Evolutionary conservation across 2,113 vertebrate genomes (phyloP).

Genomic region (Blennius ocellaris): DNA sequence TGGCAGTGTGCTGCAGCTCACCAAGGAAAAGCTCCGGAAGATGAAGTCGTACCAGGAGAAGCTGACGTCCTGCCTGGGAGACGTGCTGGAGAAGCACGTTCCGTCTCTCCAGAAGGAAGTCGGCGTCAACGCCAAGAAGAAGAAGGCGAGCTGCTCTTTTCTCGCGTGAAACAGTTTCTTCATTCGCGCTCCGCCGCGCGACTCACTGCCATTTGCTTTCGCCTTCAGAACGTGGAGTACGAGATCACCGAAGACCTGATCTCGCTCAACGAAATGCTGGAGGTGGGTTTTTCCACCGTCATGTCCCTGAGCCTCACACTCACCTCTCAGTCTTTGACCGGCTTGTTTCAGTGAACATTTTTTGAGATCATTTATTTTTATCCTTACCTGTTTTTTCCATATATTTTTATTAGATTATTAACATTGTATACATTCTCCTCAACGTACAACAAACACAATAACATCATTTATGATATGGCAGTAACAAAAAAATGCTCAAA

Average conservation of each 20-base stretch:
- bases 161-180: background rate
- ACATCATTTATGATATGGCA: too few species aligned
- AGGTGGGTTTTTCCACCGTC: constrained; percentile 80
- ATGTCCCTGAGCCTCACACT: too few species aligned
- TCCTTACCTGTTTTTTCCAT: too few species aligned
- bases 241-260: constrained; percentile 60
- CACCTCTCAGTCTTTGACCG: too few species aligned
- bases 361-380: too few species aligned
- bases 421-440: too few species aligned
- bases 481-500: too few species aligned
- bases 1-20: constrained; percentile 76
- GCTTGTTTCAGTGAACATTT: too few species aligned
- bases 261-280: constrained; percentile 82
- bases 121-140: constrained; percentile 72
- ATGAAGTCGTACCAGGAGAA: constrained; percentile 77
- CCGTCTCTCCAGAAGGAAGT: constrained; percentile 65
- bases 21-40: constrained; percentile 78
- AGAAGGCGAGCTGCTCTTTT: constrained; percentile 67
- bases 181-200: background rate
- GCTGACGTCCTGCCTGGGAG: constrained; percentile 78
- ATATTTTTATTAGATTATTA: too few species aligned
- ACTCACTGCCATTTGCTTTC: constrained; percentile 13
- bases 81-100: constrained; percentile 78
- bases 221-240: constrained; percentile 50
- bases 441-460: too few species aligned